A percentile compares a stretch with the other conserved stretches of the same genome.
Evolutionary conservation across 1,140 invertebrate genomes (phyloP).

Genomic region (Mesaphorura yosii): DNA sequence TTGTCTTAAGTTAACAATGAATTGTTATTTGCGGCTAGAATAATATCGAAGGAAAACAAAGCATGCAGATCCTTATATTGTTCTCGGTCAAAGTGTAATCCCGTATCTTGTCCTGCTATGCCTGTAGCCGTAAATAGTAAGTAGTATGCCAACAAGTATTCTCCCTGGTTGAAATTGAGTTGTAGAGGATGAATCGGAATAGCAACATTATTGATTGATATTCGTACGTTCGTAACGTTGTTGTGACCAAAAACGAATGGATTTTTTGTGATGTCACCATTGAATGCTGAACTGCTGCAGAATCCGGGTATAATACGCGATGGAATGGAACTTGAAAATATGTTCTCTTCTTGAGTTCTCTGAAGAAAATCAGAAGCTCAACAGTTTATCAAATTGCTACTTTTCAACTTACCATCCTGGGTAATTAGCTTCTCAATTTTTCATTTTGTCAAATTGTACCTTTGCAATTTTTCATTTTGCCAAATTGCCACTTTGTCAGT

Average conservation of each 20-base stretch:
- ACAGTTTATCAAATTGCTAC: no score
- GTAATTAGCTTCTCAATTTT: no score
- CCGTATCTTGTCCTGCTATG: slow-evolving; percentile 12
- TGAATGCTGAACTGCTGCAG: slow-evolving; percentile 36
- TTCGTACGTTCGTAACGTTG: slow-evolving; percentile 28
- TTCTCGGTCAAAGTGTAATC: slow-evolving; percentile 2
- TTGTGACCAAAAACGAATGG: slow-evolving; percentile 37
- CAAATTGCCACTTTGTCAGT: no score
- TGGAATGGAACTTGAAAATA: slow-evolving; percentile 33
- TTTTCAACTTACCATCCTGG: no score
- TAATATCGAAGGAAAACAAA: slow-evolving; percentile 20
- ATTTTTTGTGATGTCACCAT: slow-evolving; percentile 34
- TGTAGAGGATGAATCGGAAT: slow-evolving; percentile 15
- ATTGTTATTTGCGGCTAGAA: neutral
- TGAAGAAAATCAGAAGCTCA: no score
- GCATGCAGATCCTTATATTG: slow-evolving; percentile 4
- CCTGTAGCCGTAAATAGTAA: slow-evolving; percentile 15
- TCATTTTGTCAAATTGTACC: no score
- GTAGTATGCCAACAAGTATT: slow-evolving; percentile 18
- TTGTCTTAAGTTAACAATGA: slow-evolving; percentile 9
- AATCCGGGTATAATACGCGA: slow-evolving; percentile 37
- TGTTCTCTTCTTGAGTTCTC: slow-evolving; percentile 17
- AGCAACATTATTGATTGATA: slow-evolving; percentile 21
- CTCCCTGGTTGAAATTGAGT: slow-evolving; percentile 11
- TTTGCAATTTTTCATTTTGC: no score